phyloP scores from a whole-genome alignment of 2,113 vertebrate species.

The Coregonus clupeaformis region DNA sequence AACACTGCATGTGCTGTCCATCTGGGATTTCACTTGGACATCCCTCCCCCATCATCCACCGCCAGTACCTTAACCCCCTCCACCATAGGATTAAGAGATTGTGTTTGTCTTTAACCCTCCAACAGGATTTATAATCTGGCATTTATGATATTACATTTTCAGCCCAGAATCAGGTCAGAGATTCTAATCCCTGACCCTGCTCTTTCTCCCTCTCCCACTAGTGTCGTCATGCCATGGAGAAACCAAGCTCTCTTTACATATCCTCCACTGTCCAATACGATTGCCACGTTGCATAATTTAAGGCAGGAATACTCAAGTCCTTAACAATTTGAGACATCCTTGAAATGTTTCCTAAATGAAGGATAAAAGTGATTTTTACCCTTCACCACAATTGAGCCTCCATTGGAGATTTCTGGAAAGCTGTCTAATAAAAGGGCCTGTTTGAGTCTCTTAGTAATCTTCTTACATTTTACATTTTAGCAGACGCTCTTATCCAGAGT shows the following conservation, averaged over 20 bases:
- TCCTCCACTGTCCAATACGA: constrained; percentile 5
- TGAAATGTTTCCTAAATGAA: constrained; percentile 13
- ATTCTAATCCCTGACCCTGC: constrained; percentile 42
- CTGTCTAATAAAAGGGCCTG: no score
- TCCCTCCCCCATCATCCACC: constrained; percentile 1
- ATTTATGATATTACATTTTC: constrained; percentile 71
- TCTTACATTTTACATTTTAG: no score
- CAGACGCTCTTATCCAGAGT: no score
- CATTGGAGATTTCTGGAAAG: no score
- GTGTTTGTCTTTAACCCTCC: constrained; percentile 42
- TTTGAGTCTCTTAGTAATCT: no score
- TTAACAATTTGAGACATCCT: neutral
- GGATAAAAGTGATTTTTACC: constrained; percentile 7
- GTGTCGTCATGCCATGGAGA: neutral
- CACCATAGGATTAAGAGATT: constrained; percentile 60
- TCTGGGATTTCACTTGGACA: constrained; percentile 14
- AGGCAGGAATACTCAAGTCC: neutral
- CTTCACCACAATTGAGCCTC: no score
- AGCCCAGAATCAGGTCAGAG: constrained; percentile 66
- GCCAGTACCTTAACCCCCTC: constrained; percentile 34
- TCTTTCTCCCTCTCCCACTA: neutral
- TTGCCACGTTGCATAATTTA: neutral
- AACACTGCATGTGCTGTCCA: constrained; percentile 5
- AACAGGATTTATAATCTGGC: constrained; percentile 63
- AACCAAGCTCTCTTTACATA: neutral